phyloP scores from a whole-genome alignment of 2,888 invertebrate species.

The Synanthedon vespiformis region DNA sequence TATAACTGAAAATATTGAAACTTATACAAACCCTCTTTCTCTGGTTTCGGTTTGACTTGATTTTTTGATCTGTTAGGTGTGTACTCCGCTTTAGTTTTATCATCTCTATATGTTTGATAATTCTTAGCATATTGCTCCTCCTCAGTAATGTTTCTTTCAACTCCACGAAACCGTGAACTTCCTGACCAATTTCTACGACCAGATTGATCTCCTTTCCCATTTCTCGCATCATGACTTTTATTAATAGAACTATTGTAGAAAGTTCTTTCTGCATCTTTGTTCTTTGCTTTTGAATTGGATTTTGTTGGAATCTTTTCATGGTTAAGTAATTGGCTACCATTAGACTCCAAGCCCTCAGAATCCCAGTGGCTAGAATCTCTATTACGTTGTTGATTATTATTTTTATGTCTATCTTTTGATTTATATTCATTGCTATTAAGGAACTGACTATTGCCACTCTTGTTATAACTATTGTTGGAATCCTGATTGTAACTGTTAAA shows the following conservation, averaged over 20 bases:
- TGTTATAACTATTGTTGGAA: constrained; percentile 13
- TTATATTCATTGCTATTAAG: not conserved
- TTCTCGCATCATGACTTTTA: constrained; percentile 46
- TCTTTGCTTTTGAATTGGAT: constrained; percentile 35
- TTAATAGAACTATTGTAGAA: constrained; percentile 52
- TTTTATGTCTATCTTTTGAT: not conserved
- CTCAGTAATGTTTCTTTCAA: constrained; percentile 37
- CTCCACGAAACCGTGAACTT: constrained; percentile 36
- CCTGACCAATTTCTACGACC: constrained; percentile 42
- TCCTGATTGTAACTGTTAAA: constrained; percentile 11
- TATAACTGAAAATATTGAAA: not conserved
- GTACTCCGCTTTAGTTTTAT: constrained; percentile 19
- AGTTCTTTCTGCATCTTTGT: constrained; percentile 43
- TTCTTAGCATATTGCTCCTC: constrained; percentile 56
- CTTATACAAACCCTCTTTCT: not conserved
- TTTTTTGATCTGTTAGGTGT: not conserved
- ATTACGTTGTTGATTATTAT: constrained; percentile 10
- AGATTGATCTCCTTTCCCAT: constrained; percentile 19
- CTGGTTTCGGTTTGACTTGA: not conserved
- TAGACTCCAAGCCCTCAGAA: not conserved
- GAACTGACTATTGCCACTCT: constrained; percentile 3
- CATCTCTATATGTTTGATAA: constrained; percentile 37
- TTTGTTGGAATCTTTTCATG: constrained; percentile 39
- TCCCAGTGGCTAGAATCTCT: not conserved
- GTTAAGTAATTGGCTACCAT: constrained; percentile 2